Conservation (phyloP, 1,140 invertebrate genomes). For the Drosophila oshimai region DNA sequence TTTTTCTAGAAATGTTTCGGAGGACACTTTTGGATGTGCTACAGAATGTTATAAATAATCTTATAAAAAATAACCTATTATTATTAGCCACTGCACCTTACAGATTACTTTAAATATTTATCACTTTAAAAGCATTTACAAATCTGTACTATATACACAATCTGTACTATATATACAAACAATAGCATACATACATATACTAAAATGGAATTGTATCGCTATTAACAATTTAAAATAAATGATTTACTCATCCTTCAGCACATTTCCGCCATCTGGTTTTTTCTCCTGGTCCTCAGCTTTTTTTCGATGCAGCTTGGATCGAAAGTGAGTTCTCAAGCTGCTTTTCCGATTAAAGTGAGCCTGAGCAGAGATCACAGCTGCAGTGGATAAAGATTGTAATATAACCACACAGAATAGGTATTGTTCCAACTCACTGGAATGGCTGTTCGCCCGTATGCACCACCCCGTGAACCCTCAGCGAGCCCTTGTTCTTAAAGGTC, state of each 20-base stretch:
- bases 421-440: constrained; percentile 25
- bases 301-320: constrained; percentile 33
- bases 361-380: constrained; percentile 44
- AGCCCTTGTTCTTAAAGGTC: constrained; percentile 7
- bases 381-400: not conserved
- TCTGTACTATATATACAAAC: no score
- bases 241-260: not conserved
- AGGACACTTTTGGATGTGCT: no score
- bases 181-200: not conserved
- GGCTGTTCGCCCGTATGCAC: constrained; percentile 53
- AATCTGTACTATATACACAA: no score
- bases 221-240: not conserved
- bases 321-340: constrained; percentile 37
- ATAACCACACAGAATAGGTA: not conserved
- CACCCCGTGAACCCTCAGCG: constrained; percentile 25
- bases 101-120: no score
- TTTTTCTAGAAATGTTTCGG: no score
- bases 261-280: not conserved
- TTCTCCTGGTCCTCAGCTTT: constrained; percentile 2
- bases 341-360: constrained; percentile 41
- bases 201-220: not conserved
- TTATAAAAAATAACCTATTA: no score
- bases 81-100: no score
- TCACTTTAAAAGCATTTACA: no score
- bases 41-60: no score